Evolutionary conservation across 2,888 invertebrate genomes (phyloP).

Genomic region (Heliconius ethilla): DNA sequence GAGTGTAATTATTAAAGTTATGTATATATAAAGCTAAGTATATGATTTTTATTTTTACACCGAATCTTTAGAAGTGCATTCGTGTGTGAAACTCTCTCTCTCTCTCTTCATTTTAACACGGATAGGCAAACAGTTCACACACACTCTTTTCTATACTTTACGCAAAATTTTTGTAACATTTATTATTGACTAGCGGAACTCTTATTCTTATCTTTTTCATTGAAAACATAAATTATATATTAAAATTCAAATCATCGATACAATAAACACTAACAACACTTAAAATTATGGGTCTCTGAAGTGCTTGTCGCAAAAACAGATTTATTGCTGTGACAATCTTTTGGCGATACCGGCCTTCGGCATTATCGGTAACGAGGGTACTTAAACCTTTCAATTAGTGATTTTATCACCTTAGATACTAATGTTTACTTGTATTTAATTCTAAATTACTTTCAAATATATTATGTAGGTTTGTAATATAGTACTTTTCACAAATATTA

Average conservation of each 20-base stretch:
- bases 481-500: too few relatives aligned
- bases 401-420: conserved; percentile 59
- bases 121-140: too few relatives aligned
- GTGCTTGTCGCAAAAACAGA: conserved; percentile 42
- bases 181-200: too few relatives aligned
- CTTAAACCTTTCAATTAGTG: conserved; percentile 65
- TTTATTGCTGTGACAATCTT: conserved; percentile 41
- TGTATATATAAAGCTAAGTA: neutral
- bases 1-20: neutral
- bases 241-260: conserved; percentile 37
- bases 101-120: too few relatives aligned
- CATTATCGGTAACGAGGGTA: conserved; percentile 58
- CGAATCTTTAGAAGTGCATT: too few relatives aligned
- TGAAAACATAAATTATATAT: conserved; percentile 18
- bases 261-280: conserved; percentile 26
- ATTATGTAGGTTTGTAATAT: neutral
- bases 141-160: too few relatives aligned
- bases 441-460: conserved; percentile 1
- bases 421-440: conserved; percentile 53
- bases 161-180: too few relatives aligned
- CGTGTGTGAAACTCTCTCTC: too few relatives aligned
- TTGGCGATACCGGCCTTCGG: conserved; percentile 57
- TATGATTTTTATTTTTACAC: neutral
- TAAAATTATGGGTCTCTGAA: conserved; percentile 25
- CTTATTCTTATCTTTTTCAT: neutral